phyloP scores from a whole-genome alignment of 2,888 invertebrate genomes.

The Stictocephala bisonia region DNA sequence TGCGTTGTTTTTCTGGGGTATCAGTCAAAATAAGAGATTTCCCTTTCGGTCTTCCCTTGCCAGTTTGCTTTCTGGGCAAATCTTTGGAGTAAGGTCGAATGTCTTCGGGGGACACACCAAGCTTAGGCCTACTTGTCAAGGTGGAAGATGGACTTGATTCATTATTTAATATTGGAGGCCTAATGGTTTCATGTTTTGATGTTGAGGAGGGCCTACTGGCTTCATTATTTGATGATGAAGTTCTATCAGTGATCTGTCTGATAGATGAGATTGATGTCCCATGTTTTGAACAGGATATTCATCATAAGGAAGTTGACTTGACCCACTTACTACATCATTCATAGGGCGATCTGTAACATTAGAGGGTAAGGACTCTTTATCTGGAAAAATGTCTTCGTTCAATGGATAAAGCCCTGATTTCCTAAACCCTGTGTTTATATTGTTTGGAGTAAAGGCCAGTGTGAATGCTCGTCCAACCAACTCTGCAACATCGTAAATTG shows the following conservation, averaged over 20 bases:
- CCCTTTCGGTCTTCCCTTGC: neutral
- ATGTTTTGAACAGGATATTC: neutral
- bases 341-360: neutral
- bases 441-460: slow-evolving; percentile 4
- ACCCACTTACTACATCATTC: neutral
- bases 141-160: too few relatives aligned
- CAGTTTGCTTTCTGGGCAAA: neutral
- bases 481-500: slow-evolving; percentile 26
- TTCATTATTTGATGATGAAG: neutral
- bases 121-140: too few relatives aligned
- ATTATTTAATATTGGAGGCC: too few relatives aligned
- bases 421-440: too few relatives aligned
- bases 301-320: neutral
- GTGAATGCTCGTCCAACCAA: neutral
- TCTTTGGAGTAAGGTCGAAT: neutral
- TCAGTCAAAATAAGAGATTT: neutral
- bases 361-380: neutral
- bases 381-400: neutral
- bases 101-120: too few relatives aligned
- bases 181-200: too few relatives aligned
- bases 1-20: too few relatives aligned
- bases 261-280: neutral
- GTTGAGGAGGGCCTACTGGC: too few relatives aligned
- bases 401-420: neutral
- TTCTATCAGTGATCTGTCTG: neutral